Base-by-base conservation (phyloP, 1,140 invertebrate species). In the Drosophila paulistorum region DNA sequence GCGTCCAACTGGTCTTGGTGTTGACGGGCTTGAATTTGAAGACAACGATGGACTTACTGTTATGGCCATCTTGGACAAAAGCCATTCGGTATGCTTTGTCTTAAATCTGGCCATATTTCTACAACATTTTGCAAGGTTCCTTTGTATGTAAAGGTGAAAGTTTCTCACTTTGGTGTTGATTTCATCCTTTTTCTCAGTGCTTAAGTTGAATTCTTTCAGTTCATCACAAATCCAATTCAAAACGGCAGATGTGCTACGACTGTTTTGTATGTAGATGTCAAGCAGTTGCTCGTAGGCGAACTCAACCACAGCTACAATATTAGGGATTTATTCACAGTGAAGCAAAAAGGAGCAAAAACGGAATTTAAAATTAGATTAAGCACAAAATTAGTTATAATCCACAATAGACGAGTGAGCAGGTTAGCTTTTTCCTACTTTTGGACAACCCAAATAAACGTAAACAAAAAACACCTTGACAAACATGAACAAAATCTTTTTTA, bases 371-470 rank as follows among this genome's bases (percentile, higher is more conserved):
- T 62, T 60, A 11, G 37, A 39, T 39, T 11, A n/a, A n/a, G n/a
- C 37, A 42, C 41, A 42, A 42, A 42, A 42, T 14, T 42, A 42
- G 33, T 68, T 61, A 68, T 54, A 61, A 35, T 68, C 65, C 13
- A 68, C 42, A 68, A 61, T 7, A 68, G 57, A 60, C 42, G 17
- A 13, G 42, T 33, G n/a, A n/a, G n/a, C n/a, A 68, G 33, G 65
- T 60, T 61, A 68, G 42, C 57, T 68, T 68, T 68, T 68, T 68
- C 26, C 66, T 41, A 68, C 58, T 54, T 61, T 51, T 61, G 65
- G 65, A 54, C 42, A 68, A 60, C 65, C 61, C 58, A 20, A 61
- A 68, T 68, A 59, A 67, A 67, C 61, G 61, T 42, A 63, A 42
- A 48, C n/a, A 39, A 45, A 51, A 64, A 64, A 64, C 42, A 48